Base-by-base conservation (phyloP, 2,113 vertebrate species). In the Promerops cafer region DNA sequence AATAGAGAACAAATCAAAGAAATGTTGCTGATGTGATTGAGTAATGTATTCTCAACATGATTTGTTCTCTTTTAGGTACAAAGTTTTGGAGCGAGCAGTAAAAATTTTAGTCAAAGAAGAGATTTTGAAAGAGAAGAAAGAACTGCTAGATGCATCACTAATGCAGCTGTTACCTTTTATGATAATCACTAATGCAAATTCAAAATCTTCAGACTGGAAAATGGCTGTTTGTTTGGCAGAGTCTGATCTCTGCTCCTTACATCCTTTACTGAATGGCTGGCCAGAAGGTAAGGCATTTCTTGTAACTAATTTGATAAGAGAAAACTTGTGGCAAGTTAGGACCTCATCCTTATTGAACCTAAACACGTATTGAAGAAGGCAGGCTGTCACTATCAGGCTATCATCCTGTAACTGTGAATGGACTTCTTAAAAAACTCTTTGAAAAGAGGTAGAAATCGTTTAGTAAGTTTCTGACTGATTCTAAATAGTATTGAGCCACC, bases 191-290 rank as follows among this genome's bases (percentile, higher is more conserved):
- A 97, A 50, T 28, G 64, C 84, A 0, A 70, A 94, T 39, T 60
- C 93, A 3, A 96, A 97, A 47, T 98, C 98, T n/a, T 33, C 98
- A 14, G 98, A 98, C 42, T 97, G 95, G 61, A 97, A 97, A 77
- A 93, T 99, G 27, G 80, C 98, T 13, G 1, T 94, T 27, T 97
- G 96, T 82, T 68, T 99, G 9, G 98, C 98, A 89, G 96, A 96
- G 31, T 99, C 97, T 42, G 75, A 88, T 37, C 60, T 99, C 71
- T 92, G 99, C 52, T 94, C 96, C 39, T 96, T 98, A 19, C 98
- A 99, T 82, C 98, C 98, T 50, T 96, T 99, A 31, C 98, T 99
- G 39, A 97, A 91, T 65, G 98, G 97, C 35, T 99, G 99, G 99
- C 97, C 97, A 47, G 56, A 97, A 98, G 99, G 99, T 99, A 97